Conservation (phyloP, 2,888 invertebrate species). For the Cosmia trapezina region DNA sequence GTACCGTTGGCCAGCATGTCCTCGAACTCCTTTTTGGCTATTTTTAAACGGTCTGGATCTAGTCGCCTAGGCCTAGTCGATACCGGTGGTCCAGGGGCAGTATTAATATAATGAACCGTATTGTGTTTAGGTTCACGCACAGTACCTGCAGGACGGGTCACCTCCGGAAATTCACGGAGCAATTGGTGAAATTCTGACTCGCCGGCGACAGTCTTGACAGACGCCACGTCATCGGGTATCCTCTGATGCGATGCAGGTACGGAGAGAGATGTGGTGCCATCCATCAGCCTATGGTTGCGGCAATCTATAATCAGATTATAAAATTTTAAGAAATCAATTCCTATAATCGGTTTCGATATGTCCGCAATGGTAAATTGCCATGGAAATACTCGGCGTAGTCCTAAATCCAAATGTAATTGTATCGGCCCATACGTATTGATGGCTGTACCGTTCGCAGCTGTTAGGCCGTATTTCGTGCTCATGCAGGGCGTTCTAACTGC, state of each 20-base stretch:
- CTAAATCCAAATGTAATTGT: conserved; percentile 6
- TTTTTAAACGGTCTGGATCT: not conserved
- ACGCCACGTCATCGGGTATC: conserved; percentile 7
- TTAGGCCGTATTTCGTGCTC: conserved; percentile 4
- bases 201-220: conserved; percentile 13
- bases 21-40: not conserved
- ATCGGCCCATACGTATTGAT: conserved; percentile 5
- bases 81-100: not conserved
- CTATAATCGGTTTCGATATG: conserved; percentile 9
- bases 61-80: not conserved
- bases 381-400: conserved; percentile 4
- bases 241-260: not conserved
- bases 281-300: conserved; percentile 3
- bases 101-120: too few species aligned
- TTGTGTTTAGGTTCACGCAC: too few species aligned
- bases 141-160: too few species aligned
- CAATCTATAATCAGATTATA: conserved; percentile 12
- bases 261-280: conserved; percentile 1
- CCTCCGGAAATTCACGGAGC: conserved; percentile 1
- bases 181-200: conserved; percentile 8
- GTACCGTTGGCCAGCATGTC: too few species aligned
- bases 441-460: conserved; percentile 1
- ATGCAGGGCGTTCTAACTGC: not conserved
- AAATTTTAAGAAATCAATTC: conserved; percentile 4
- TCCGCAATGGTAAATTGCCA: conserved; percentile 8